Conservation (phyloP, 1,140 invertebrate species). For the Heliconius congener region DNA sequence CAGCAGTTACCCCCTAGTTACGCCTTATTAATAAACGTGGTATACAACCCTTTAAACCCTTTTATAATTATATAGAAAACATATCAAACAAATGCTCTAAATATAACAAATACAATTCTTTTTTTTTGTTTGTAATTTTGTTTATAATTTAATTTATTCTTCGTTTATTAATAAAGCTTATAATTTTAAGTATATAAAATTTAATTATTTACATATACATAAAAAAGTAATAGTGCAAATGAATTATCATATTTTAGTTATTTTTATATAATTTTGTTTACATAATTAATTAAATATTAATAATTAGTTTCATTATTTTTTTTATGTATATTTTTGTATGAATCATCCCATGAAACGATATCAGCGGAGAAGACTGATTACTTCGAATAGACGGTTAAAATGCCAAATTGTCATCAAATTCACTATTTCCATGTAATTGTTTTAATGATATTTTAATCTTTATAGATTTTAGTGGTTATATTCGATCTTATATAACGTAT, state of each 20-base stretch:
- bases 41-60: not conserved
- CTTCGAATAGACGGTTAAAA: conserved; percentile 58
- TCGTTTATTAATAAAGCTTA: conserved; percentile 10
- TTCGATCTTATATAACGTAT: conserved; percentile 17
- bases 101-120: not conserved
- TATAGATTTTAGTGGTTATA: conserved; percentile 30
- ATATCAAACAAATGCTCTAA: not conserved
- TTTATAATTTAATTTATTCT: not conserved
- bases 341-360: not conserved
- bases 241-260: not conserved
- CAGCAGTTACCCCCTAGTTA: not conserved
- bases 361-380: conserved; percentile 77
- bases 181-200: not conserved
- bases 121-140: not conserved
- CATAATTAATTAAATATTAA: conserved; percentile 8
- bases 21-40: conserved; percentile 15
- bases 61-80: not conserved
- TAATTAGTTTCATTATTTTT: conserved; percentile 1
- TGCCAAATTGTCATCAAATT: conserved; percentile 49
- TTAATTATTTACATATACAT: not conserved
- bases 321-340: not conserved
- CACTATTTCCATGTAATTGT: conserved; percentile 21
- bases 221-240: not conserved
- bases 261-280: conserved; percentile 3
- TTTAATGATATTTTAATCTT: conserved; percentile 20